Conservation (phyloP, 2,888 invertebrate genomes). For the Megalurothrips usitatus region DNA sequence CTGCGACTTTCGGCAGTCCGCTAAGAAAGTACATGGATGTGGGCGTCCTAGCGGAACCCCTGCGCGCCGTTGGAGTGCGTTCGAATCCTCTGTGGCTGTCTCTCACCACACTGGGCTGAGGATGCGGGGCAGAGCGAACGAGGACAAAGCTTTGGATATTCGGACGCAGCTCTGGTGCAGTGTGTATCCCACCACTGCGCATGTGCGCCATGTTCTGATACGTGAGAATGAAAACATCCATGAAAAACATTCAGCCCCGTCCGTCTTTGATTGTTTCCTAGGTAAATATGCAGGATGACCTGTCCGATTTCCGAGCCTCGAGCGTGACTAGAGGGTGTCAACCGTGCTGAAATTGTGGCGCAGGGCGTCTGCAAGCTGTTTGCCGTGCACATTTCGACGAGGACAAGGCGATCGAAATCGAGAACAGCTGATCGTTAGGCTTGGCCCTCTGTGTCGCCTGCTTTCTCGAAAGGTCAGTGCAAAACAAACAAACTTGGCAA, state of each 20-base stretch:
- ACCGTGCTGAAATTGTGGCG: background rate
- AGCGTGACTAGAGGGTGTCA: background rate
- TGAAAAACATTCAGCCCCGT: background rate
- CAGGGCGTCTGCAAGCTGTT: background rate
- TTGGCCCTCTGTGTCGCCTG: background rate
- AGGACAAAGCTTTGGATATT: background rate
- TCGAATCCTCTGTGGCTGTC: background rate
- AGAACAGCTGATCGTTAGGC: conserved; percentile 22
- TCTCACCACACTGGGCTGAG: background rate
- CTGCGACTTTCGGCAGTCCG: too few species aligned
- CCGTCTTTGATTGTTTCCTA: conserved; percentile 9
- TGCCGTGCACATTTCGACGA: background rate
- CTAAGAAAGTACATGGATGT: too few species aligned
- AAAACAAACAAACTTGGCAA: background rate
- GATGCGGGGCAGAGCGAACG: background rate
- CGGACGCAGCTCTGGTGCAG: background rate
- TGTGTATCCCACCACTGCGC: background rate
- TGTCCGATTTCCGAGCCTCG: background rate
- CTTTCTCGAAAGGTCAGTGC: conserved; percentile 22
- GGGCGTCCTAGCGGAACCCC: background rate
- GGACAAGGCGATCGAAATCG: conserved; percentile 18
- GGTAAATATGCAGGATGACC: background rate
- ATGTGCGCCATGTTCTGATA: background rate
- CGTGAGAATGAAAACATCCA: conserved; percentile 23
- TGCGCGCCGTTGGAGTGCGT: background rate